These are phyloP conservation scores for Pharmacophagus antenor DNA, from an alignment of 2,888 invertebrate genomes.

Conservation along the genomic window DNA sequence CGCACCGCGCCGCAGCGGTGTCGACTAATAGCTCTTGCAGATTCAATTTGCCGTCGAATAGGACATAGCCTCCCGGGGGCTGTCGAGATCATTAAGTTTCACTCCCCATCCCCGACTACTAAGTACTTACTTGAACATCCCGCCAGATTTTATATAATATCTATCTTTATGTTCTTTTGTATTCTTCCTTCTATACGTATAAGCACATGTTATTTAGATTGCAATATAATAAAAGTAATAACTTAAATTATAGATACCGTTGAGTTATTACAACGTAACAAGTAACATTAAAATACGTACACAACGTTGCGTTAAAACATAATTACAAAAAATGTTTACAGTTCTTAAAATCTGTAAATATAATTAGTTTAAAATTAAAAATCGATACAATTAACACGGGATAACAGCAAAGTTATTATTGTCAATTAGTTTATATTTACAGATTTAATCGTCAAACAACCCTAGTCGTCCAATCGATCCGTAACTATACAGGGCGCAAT, in stretches of 20 bases:
- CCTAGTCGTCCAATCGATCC: constrained; percentile 18
- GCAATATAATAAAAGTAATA: too few relatives aligned
- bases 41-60: constrained; percentile 76
- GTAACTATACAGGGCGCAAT: constrained; percentile 36
- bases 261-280: too few relatives aligned
- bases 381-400: too few relatives aligned
- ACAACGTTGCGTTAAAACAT: too few relatives aligned
- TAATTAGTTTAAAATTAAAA: too few relatives aligned
- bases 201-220: too few relatives aligned
- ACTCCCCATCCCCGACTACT: constrained; percentile 53
- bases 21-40: constrained; percentile 76
- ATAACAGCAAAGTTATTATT: too few relatives aligned
- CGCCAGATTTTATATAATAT: constrained; percentile 29
- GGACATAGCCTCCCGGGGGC: constrained; percentile 69
- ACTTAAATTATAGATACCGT: too few relatives aligned
- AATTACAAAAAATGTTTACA: too few relatives aligned
- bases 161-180: background rate
- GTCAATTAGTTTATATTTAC: background rate
- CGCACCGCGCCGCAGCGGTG: constrained; percentile 55
- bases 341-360: too few relatives aligned
- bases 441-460: background rate
- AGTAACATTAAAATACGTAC: too few relatives aligned
- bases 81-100: constrained; percentile 74
- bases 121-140: constrained; percentile 53
- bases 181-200: too few relatives aligned